Base-by-base conservation (phyloP, 1,140 invertebrate species). In the Drosophila pectinifera region DNA sequence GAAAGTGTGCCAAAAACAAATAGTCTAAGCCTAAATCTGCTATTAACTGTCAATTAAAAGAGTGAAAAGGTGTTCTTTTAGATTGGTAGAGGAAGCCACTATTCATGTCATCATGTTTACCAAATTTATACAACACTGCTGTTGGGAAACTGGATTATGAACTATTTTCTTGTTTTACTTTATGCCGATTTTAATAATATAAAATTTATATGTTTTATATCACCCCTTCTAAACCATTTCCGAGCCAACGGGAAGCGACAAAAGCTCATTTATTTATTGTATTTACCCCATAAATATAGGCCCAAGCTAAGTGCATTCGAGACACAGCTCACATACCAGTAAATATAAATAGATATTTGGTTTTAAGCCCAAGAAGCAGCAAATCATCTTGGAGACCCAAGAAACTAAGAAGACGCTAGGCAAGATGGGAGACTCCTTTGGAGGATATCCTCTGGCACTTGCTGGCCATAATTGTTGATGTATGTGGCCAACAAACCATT, bases 401-500 rank as follows among this genome's bases (percentile, higher is more conserved):
- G 64, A 38, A 46, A 55, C 64, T 46, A 16, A 14, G 34, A 18
- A 31, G 26, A 68, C 46, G 48, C 8, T 41, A 53, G 28, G 39
- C 24, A 18, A 31, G 26, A 31, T 39, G 8, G 7, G 5, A 63
- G 11, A n/a, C 13, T n/a, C 45, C 11, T 39, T 28, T 36, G 5
- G 3, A n/a, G 28, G 24, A 53, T 28, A 45, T 56, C 41, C 24
- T 16, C 13, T 73, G 38, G 31, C 56, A 62, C 34, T 18, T 56
- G 26, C 13, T 49, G 38, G 16, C n/a, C 31, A 38, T 36, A 64
- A 11, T 36, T 48, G 5, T 48, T 51, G 48, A 36, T 61, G 13
- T 39, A 48, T 49, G 54, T 59, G 42, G 55, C 63, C 48, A 68
- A 54, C 58, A 64, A 65, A 65, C 63, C 55, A 77, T 77, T 78